These are phyloP conservation scores for Nautilus pompilius DNA, from an alignment of 1,140 invertebrate species.

Conservation along the genomic window DNA sequence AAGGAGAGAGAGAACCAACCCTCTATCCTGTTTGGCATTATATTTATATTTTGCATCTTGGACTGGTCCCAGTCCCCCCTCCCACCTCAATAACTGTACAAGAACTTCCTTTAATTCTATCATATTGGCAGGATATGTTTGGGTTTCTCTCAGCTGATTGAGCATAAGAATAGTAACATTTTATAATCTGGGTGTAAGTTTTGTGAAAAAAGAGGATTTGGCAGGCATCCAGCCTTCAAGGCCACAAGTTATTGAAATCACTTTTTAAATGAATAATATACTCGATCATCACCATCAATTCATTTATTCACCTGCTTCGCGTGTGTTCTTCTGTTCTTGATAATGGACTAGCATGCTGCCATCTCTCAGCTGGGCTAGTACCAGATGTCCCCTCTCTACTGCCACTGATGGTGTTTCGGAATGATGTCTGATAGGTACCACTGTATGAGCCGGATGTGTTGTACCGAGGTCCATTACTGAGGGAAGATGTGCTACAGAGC, in stretches of 20 bases:
- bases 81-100: too few relatives aligned
- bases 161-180: not conserved
- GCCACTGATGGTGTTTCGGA: slow-evolving; percentile 2
- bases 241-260: not conserved
- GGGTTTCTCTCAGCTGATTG: not conserved
- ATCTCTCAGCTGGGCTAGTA: slow-evolving; percentile 18
- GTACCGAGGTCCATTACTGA: slow-evolving; percentile 15
- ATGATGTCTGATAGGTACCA: slow-evolving; percentile 1
- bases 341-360: slow-evolving; percentile 39
- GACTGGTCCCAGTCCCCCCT: too few relatives aligned
- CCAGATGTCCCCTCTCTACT: slow-evolving; percentile 6
- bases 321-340: slow-evolving; percentile 29
- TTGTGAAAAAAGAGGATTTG: not conserved
- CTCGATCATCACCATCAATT: not conserved
- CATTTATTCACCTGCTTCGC: slow-evolving; percentile 27
- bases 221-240: not conserved
- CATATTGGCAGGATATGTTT: too few relatives aligned
- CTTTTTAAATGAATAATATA: not conserved
- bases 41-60: too few relatives aligned
- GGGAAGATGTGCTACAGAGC: slow-evolving; percentile 7
- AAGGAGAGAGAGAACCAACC: too few relatives aligned
- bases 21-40: too few relatives aligned
- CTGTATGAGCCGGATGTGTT: slow-evolving; percentile 1
- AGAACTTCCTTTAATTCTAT: too few relatives aligned
- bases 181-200: not conserved